These are phyloP conservation scores for Cosmia pyralina DNA, from an alignment of 2,888 invertebrate genomes.

Conservation along the genomic window DNA sequence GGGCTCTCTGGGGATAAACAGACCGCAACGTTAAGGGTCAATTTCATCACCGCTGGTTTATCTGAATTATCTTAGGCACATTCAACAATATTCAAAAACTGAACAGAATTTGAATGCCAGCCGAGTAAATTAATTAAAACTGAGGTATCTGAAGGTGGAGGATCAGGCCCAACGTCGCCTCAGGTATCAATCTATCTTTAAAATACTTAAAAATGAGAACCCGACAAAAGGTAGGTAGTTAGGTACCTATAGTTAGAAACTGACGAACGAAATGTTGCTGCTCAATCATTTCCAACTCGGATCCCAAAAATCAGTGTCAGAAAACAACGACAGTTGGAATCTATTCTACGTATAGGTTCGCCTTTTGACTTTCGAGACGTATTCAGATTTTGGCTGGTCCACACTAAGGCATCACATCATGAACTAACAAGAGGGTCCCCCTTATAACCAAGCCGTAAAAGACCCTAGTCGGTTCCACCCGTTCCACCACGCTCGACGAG, in stretches of 20 bases:
- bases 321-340: not conserved
- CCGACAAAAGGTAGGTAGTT: too few species aligned
- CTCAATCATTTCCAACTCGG: too few species aligned
- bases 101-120: too few species aligned
- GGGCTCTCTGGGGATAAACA: not conserved
- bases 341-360: not conserved
- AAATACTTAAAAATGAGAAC: not conserved
- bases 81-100: not conserved
- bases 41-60: not conserved
- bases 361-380: not conserved
- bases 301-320: not conserved
- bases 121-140: not conserved
- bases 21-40: not conserved
- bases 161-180: not conserved
- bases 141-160: not conserved
- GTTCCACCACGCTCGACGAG: not conserved
- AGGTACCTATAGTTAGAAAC: not conserved
- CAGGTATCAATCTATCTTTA: too few species aligned
- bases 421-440: not conserved
- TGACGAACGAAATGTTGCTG: too few species aligned
- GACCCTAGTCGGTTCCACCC: not conserved
- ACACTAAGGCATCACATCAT: too few species aligned
- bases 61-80: not conserved
- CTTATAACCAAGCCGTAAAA: not conserved
- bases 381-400: not conserved